Base-by-base conservation (phyloP, 1,140 invertebrate species). In the Neotoxoptera formosana region DNA sequence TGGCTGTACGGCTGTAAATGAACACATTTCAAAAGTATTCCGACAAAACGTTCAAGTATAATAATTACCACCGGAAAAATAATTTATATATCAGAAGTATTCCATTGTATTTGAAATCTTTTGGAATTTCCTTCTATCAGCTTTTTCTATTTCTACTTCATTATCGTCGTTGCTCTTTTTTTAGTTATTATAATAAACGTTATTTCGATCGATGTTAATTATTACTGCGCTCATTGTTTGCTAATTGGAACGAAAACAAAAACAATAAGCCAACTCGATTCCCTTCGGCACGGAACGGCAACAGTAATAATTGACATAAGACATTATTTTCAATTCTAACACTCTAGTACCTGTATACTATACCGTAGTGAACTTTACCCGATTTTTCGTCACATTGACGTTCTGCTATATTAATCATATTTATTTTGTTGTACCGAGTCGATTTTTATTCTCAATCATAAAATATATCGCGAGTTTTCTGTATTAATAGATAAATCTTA, bases 161-260 rank as follows among this genome's bases (percentile, higher is more conserved):
- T 84, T 84, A 41, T 84, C 9, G 21, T 9, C 23, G 9, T 25
- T 45, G 83, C 3, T 45, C 36, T 45, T 84, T 83, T 41, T 45
- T 84, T 84, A 8, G 7, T 25, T 45, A 41, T 84, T 30, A 84
- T 41, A 84, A 84, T 7, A 41, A 41, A 45, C 83, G 34, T 84
- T 41, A 84, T 76, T 76, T n/a, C 14, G n/a, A 76, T 84, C 83
- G 83, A 45, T 84, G 83, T 84, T 45, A 84, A 84, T 84, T 84
- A 84, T 84, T 84, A 84, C 25, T 84, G 36, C 8, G 81, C 81
- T 9, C 36, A 23, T 41, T 41, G 36, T 84, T 45, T 30, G 83
- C 83, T 45, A 45, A 84, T 84, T 84, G 41, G 36, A 84, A 84
- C 23, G 23, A 41, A 84, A 84, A 41, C 23, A 84, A 84, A 84